phyloP scores from a whole-genome alignment of 2,888 invertebrate genomes.

The Drosophila limbata region DNA sequence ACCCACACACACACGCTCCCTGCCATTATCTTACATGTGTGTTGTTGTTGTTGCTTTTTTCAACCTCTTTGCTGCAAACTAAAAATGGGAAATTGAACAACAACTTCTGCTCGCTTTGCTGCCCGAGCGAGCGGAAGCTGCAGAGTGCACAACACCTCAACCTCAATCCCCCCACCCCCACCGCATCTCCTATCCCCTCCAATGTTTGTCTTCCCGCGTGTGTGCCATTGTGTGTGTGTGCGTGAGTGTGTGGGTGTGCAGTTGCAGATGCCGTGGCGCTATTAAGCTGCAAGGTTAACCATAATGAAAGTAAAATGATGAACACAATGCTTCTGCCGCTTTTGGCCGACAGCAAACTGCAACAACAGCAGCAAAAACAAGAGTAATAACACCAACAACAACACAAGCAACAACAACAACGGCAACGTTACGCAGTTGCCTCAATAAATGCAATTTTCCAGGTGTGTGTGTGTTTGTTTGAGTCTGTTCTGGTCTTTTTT shows the following conservation, averaged over 20 bases:
- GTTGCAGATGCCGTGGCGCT: conserved; percentile 37
- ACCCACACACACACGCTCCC: conserved; percentile 31
- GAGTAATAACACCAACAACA: conserved; percentile 10
- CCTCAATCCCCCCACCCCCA: neutral
- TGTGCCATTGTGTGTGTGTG: neutral
- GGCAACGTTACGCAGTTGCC: conserved; percentile 14
- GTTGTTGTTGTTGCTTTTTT: conserved; percentile 7
- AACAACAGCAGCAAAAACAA: neutral
- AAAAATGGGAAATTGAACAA: conserved; percentile 83
- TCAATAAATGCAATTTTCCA: conserved; percentile 44
- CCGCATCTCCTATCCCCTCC: conserved; percentile 1
- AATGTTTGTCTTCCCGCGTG: conserved; percentile 27
- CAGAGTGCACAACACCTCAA: conserved; percentile 22
- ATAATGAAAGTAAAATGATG: conserved; percentile 82
- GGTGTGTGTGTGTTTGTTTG: conserved; percentile 2
- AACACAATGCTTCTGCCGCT: conserved; percentile 65
- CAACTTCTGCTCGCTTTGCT: conserved; percentile 84
- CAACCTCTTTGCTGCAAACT: conserved; percentile 52
- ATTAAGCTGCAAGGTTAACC: conserved; percentile 79
- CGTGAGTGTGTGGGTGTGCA: neutral
- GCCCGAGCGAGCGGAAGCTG: conserved; percentile 82
- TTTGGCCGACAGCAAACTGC: conserved; percentile 40
- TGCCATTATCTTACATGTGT: conserved; percentile 71
- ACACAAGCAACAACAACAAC: neutral
- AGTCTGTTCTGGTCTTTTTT: conserved; percentile 2